Conservation (phyloP, 2,888 invertebrate species). For the Orchesella flavescens region DNA sequence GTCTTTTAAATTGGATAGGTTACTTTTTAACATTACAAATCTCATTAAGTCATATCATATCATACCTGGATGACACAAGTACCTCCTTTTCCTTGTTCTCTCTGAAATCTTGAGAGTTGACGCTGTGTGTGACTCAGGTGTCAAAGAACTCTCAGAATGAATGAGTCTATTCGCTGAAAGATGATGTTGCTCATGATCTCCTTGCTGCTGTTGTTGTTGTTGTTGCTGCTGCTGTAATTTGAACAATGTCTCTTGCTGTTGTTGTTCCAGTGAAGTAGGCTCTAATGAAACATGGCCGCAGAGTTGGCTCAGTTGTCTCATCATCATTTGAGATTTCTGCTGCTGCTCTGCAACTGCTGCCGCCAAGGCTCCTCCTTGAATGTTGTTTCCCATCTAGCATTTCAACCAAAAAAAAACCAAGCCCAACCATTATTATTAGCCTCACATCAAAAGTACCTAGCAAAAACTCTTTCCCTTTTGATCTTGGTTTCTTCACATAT, state of each 20-base stretch:
- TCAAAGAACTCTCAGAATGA: slow-evolving; percentile 70
- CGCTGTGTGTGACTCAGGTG: slow-evolving; percentile 70
- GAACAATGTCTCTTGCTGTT: slow-evolving; percentile 57
- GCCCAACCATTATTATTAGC: background rate
- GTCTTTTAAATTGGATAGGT: too few species aligned
- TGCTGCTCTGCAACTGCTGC: slow-evolving; percentile 54
- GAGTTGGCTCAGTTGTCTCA: slow-evolving; percentile 67
- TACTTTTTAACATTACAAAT: too few species aligned
- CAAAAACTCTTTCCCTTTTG: too few species aligned
- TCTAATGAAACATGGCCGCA: slow-evolving; percentile 64
- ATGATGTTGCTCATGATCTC: slow-evolving; percentile 54
- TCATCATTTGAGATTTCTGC: slow-evolving; percentile 60
- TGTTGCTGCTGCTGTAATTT: slow-evolving; percentile 39
- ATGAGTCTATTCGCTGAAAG: slow-evolving; percentile 59
- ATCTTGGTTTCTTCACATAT: too few species aligned
- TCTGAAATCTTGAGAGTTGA: slow-evolving; percentile 71
- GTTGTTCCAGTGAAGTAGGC: slow-evolving; percentile 55
- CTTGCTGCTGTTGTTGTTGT: slow-evolving; percentile 30
- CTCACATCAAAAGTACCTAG: background rate
- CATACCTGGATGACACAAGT: slow-evolving; percentile 70
- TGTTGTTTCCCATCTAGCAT: slow-evolving; percentile 46
- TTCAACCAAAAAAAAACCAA: slow-evolving; percentile 13
- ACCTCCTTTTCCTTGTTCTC: slow-evolving; percentile 61
- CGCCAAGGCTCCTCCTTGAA: slow-evolving; percentile 45
- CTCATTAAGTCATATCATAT: background rate